These are phyloP conservation scores for Norana najaformis DNA, from an alignment of 2,888 invertebrate genomes.

Conservation along the genomic window DNA sequence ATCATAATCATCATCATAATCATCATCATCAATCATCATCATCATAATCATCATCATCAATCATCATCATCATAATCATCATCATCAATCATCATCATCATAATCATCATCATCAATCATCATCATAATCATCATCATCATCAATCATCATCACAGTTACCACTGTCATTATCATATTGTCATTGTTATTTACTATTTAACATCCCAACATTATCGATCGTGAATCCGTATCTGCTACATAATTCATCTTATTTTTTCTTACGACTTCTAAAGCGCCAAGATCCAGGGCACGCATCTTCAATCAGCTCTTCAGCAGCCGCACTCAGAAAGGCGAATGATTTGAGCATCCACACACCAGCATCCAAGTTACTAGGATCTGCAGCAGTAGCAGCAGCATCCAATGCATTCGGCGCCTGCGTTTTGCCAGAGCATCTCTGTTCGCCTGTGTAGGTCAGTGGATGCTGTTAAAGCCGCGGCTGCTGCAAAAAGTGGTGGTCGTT, in stretches of 20 bases:
- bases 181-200: neutral
- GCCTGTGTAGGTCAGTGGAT: neutral
- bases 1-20: too few species aligned
- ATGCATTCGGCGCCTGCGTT: neutral
- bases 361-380: neutral
- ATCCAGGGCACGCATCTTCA: neutral
- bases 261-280: neutral
- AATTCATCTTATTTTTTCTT: neutral
- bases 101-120: too few species aligned
- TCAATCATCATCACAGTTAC: too few species aligned
- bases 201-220: neutral
- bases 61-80: too few species aligned
- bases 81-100: too few species aligned
- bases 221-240: neutral
- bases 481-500: neutral
- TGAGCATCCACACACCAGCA: neutral
- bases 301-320: neutral
- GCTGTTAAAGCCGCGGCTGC: neutral
- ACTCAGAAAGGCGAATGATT: neutral
- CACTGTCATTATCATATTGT: neutral
- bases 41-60: neutral
- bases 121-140: too few species aligned
- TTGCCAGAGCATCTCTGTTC: too few species aligned
- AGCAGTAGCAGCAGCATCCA: neutral
- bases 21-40: too few species aligned